A percentile compares a stretch with the other conserved stretches of the same genome.
These are phyloP conservation scores for Polylopha cassiicola DNA, from an alignment of 2,888 invertebrate species.

Conservation along the genomic window DNA sequence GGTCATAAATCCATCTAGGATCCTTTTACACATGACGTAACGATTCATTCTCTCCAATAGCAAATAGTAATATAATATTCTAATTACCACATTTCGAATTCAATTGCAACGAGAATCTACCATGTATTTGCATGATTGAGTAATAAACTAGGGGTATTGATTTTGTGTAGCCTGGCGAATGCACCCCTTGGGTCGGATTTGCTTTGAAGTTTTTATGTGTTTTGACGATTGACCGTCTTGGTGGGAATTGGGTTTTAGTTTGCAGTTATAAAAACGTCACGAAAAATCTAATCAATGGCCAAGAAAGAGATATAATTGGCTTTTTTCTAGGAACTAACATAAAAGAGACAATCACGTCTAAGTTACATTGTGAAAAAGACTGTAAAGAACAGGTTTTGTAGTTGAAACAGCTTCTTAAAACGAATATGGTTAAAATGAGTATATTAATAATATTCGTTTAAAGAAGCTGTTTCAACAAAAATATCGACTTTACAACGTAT, in stretches of 20 bases:
- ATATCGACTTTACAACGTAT: too few relatives aligned
- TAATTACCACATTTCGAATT: slow-evolving; percentile 22
- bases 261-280: too few relatives aligned
- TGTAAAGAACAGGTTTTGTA: too few relatives aligned
- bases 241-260: slow-evolving; percentile 3
- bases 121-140: slow-evolving; percentile 23
- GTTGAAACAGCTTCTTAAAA: too few relatives aligned
- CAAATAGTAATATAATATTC: slow-evolving; percentile 21
- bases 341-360: too few relatives aligned
- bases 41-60: slow-evolving; percentile 24
- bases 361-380: too few relatives aligned
- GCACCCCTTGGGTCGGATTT: slow-evolving; percentile 20
- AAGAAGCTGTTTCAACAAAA: too few relatives aligned
- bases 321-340: too few relatives aligned
- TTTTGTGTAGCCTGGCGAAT: slow-evolving; percentile 20
- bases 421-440: too few relatives aligned
- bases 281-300: too few relatives aligned
- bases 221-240: slow-evolving; percentile 16
- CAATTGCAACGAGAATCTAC: slow-evolving; percentile 22
- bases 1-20: slow-evolving; percentile 62
- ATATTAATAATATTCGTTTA: too few relatives aligned
- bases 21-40: slow-evolving; percentile 49
- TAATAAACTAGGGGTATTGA: slow-evolving; percentile 23
- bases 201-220: slow-evolving; percentile 21
- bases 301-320: too few relatives aligned